Base-by-base conservation (phyloP, 1,140 invertebrate genomes). In the Diplogasteroides magnus region DNA sequence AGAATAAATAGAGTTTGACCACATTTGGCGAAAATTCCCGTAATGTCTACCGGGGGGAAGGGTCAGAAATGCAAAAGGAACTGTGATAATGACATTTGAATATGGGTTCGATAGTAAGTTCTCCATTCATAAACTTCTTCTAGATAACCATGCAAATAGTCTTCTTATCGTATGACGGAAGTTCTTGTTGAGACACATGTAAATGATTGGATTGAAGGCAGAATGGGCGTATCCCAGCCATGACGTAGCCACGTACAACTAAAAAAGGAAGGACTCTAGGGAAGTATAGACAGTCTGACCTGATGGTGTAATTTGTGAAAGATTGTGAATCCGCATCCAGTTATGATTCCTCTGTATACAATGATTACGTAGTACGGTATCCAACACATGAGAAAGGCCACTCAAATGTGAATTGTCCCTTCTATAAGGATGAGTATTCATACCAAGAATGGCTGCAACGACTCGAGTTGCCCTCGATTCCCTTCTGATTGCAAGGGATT, bases 181-280 rank as follows among this genome's bases (percentile, higher is more conserved):
- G 56, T 67, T 74, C 26, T 74, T 74, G 64, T 74, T 74, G 2
- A 74, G 64, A 65, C 72, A 74, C 68, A 72, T 74, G 31, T 74
- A 74, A 55, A 74, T 74, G 29, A 74, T 28, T 6, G 69, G 69
- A 68, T 74, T 74, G 72, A 74, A 74, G 26, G 70, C 73, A 3
- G 69, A 72, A 60, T 74, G 72, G 31, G 71, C 68, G 56, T 74
- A 74, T 48, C 72, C 72, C 13, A 74, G 68, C 72, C 72, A 74
- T 15, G 66, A 69, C 11, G 69, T 73, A n/a, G 55, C 48, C 15
- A 74, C 57, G 37, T 59, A 74, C 25, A 74, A 29, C 70, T 65
- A 25, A 60, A 55, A 26, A 60, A 28, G 13, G 28, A 14, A 13
- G 59, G 11, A 61, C 23, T 29, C 23, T n/a, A 26, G 59, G 13